Evolutionary conservation across 1,140 invertebrate genomes (phyloP), one percentile per base, ranked within the genome.

Genomic region (Bombus difficillimus): DNA sequence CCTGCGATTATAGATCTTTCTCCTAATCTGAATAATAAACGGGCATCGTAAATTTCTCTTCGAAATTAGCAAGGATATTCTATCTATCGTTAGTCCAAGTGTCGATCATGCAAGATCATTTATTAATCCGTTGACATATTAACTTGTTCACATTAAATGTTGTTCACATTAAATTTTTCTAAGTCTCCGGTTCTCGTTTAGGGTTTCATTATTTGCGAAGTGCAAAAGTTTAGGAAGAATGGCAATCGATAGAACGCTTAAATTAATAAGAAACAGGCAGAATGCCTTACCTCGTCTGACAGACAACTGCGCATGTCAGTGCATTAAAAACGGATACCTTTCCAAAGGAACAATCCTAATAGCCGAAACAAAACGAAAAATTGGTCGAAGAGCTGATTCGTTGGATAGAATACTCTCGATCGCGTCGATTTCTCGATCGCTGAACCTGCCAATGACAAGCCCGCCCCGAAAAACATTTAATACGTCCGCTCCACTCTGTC

Each of bases 381-480:
- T 53, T 22, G 47, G 47, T 53, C 5, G 18, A 53, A 53, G 47
- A 8, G 18, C 47, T 22, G 47, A 53, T 22, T 22, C 47, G 47
- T 22, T 53, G 18, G 47, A 53, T 22, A 53, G 47, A 22, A 53
- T 53, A 53, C 47, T n/a, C 32, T 68, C 0, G 68, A 39, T 39
- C 68, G 68, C 69, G 53, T 62, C 25, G 57, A 57, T 57, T 68
- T 12, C 79, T 25, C 25, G 32, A 69, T 71, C 37, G 4, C 12
- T 28, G 12, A 12, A 53, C 25, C 79, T 81, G 79, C 34, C 69
- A 72, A 81, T 73, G 34, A 8, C 68, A 81, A 59, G 37, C 15
- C 18, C 18, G 1, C 12, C 8, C 18, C 28, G 39, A 68, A 68
- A 79, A 79, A 53, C 39, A 41, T 66, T 34, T 34, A 34, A 47